These are phyloP conservation scores for Rhinogobio ventralis DNA, from an alignment of 2,797 vertebrate species.

Conservation along the genomic window DNA sequence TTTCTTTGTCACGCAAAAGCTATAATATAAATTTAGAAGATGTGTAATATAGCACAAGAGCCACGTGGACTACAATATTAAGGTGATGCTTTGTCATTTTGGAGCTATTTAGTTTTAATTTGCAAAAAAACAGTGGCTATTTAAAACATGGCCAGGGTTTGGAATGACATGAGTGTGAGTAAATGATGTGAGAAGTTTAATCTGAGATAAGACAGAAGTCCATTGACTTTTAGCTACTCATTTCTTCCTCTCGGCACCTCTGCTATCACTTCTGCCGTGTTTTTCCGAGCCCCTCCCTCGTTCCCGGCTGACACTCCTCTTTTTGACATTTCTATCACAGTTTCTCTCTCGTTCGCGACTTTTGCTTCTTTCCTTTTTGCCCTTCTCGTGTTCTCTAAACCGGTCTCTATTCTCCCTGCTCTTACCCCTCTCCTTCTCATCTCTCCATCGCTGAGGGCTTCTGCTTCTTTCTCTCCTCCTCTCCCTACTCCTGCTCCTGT, in stretches of 20 bases:
- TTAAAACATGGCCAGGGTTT: not conserved
- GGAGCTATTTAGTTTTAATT: not conserved
- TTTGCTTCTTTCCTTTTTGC: conserved; percentile 3
- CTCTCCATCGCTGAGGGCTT: conserved; percentile 31
- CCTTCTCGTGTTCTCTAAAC: conserved; percentile 14
- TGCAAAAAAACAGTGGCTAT: not conserved
- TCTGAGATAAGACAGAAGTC: not conserved
- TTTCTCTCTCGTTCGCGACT: conserved; percentile 14
- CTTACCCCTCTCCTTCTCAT: conserved; percentile 31
- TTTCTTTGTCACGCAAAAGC: not conserved
- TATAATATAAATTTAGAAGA: not conserved
- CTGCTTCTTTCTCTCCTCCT: conserved; percentile 36
- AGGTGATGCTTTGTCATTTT: no score
- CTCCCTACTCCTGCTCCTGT: conserved; percentile 59
- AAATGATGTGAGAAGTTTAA: not conserved
- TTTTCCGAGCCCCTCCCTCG: conserved; percentile 38
- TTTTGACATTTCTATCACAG: conserved; percentile 1
- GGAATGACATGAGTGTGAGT: not conserved
- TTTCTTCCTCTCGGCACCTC: conserved; percentile 49
- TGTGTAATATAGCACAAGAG: not conserved
- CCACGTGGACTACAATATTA: not conserved
- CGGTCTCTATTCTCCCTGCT: conserved; percentile 44
- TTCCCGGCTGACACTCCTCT: conserved; percentile 44
- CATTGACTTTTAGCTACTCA: not conserved
- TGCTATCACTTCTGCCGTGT: conserved; percentile 49